Conservation (phyloP, 2,797 vertebrate species). For the Chelon labrosus region DNA sequence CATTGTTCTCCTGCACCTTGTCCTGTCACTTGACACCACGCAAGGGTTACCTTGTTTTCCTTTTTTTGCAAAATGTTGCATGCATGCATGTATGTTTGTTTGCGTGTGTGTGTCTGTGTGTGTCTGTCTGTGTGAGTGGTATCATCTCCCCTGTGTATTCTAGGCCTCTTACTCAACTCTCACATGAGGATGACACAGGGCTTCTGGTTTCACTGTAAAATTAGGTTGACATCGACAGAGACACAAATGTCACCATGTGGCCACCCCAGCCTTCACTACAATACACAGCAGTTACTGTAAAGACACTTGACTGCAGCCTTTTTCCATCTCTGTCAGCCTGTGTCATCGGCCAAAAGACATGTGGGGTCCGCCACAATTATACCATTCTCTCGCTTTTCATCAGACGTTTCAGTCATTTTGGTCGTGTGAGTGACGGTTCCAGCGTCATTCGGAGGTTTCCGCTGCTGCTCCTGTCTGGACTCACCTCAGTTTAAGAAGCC, state of each 20-base stretch:
- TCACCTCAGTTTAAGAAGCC: not conserved
- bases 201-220: constrained; percentile 87
- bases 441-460: not conserved
- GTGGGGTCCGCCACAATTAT: constrained; percentile 21
- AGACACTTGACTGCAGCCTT: constrained; percentile 29
- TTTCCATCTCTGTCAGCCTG: constrained; percentile 26
- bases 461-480: not conserved
- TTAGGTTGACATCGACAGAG: constrained; percentile 80
- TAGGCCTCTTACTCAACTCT: constrained; percentile 83
- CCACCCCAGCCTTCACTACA: constrained; percentile 45
- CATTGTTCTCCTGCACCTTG: constrained; percentile 14
- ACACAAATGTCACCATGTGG: constrained; percentile 81
- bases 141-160: constrained; percentile 79
- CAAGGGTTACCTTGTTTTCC: constrained; percentile 23
- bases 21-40: constrained; percentile 1
- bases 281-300: constrained; percentile 64
- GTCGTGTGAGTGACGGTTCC: not conserved
- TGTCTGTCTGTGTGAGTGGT: constrained; percentile 28
- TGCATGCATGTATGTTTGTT: not conserved
- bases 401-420: constrained; percentile 4
- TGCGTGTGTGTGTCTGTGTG: constrained; percentile 5
- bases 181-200: constrained; percentile 83
- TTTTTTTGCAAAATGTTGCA: constrained; percentile 2
- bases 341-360: constrained; percentile 30
- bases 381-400: constrained; percentile 16